phyloP scores from a whole-genome alignment of 2,888 invertebrate genomes.

The Patella depressa region DNA sequence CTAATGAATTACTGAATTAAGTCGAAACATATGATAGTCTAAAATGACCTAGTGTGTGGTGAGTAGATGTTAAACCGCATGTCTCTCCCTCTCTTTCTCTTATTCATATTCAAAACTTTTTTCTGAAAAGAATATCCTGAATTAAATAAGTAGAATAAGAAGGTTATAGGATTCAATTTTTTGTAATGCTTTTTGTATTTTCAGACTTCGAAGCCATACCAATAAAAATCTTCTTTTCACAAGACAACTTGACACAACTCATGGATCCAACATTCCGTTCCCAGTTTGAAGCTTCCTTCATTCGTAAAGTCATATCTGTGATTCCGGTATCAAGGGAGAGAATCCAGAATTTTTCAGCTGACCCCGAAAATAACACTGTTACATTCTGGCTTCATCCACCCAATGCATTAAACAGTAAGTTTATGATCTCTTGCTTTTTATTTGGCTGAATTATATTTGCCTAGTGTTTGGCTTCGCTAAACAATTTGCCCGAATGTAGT shows the following conservation, averaged over 20 bases:
- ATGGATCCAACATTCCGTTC: conserved; percentile 1
- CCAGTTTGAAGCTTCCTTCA: not conserved
- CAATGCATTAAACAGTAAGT: not conserved
- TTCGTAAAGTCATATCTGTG: not conserved
- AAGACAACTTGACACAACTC: not conserved
- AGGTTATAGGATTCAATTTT: not conserved
- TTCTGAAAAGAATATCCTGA: no score
- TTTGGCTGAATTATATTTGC: no score
- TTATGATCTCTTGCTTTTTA: not conserved
- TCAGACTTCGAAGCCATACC: conserved; percentile 7
- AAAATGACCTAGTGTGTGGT: no score
- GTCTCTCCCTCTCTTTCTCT: no score
- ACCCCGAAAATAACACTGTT: conserved; percentile 6
- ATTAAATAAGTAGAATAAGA: no score
- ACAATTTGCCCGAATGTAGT: no score
- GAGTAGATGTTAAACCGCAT: no score
- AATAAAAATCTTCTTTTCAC: not conserved
- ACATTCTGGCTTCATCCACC: conserved; percentile 1
- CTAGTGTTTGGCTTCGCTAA: no score
- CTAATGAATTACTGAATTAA: no score
- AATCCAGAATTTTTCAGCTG: conserved; percentile 6
- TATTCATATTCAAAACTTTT: no score
- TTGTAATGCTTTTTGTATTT: not conserved
- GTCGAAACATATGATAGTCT: no score
- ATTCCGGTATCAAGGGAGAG: not conserved